A percentile compares a stretch with the other conserved stretches of the same genome.
Conservation (phyloP, 2,797 vertebrate species). For the Balearica regulorum region DNA sequence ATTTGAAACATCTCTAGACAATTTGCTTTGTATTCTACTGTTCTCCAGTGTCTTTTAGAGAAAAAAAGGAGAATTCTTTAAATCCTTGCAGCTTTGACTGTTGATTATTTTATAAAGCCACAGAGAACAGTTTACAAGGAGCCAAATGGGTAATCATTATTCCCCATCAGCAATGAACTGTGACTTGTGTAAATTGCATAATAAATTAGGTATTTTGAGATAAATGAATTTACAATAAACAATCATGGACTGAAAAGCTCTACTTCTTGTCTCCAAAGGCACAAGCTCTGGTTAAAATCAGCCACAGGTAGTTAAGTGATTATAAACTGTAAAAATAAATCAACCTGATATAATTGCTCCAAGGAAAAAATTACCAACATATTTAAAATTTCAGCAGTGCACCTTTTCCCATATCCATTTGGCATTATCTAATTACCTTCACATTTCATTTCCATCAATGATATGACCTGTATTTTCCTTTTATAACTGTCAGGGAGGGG, state of each 20-base stretch:
- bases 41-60: background rate
- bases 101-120: slow-evolving; percentile 58
- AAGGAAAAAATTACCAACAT: slow-evolving; percentile 80
- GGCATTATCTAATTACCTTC: slow-evolving; percentile 92
- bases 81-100: slow-evolving; percentile 30
- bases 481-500: slow-evolving; percentile 75
- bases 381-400: slow-evolving; percentile 79
- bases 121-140: slow-evolving; percentile 59
- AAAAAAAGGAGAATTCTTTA: slow-evolving; percentile 8
- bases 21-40: background rate
- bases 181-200: slow-evolving; percentile 63
- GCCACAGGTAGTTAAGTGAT: slow-evolving; percentile 84
- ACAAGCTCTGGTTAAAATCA: slow-evolving; percentile 74
- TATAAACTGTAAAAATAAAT: slow-evolving; percentile 84
- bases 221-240: slow-evolving; percentile 71
- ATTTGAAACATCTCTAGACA: slow-evolving; percentile 14
- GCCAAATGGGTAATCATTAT: slow-evolving; percentile 66
- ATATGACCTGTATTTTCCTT: slow-evolving; percentile 88
- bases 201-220: slow-evolving; percentile 59
- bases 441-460: slow-evolving; percentile 91
- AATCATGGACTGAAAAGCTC: slow-evolving; percentile 61
- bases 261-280: slow-evolving; percentile 71
- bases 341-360: slow-evolving; percentile 80
- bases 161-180: slow-evolving; percentile 54
- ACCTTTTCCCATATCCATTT: slow-evolving; percentile 82